A percentile compares a stretch with the other conserved stretches of the same genome.
Conservation (phyloP, 1,140 invertebrate genomes). For the Palaemon carinicauda region DNA sequence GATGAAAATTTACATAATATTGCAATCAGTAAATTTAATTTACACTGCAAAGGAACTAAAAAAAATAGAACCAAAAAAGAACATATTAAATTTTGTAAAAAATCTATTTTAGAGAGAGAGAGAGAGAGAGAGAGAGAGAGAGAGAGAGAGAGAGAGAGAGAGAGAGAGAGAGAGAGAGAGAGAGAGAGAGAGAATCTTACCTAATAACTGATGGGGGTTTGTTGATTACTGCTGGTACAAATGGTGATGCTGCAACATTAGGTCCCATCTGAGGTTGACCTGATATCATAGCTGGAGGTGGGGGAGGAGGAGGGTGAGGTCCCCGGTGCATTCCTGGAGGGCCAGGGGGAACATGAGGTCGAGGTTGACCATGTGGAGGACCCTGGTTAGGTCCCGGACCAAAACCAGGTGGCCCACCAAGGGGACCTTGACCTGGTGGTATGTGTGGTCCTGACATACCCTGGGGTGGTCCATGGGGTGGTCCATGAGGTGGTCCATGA, state of each 20-base stretch:
- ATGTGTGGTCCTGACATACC: neutral
- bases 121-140: no score
- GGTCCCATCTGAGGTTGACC: conserved; percentile 9
- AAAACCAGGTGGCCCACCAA: conserved; percentile 11
- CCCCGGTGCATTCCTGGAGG: conserved; percentile 2
- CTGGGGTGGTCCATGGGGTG: conserved; percentile 20
- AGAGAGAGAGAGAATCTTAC: neutral
- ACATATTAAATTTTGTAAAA: no score
- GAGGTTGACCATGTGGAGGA: neutral
- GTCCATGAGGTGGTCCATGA: conserved; percentile 14
- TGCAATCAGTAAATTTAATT: no score
- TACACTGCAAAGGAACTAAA: no score
- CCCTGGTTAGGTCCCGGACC: neutral
- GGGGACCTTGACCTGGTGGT: conserved; percentile 23
- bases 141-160: no score
- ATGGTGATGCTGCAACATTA: neutral
- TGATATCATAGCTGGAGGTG: conserved; percentile 15
- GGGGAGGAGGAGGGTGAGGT: conserved; percentile 22
- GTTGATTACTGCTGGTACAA: conserved; percentile 30
- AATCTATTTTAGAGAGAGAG: no score
- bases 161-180: no score
- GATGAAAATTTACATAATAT: no score
- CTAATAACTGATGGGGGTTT: conserved; percentile 41
- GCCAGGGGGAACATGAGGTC: neutral
- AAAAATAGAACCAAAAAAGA: no score